Percentiles rank a stretch among this genome's conserved stretches.
Conservation (phyloP, 2,888 invertebrate species). For the Drosophila meridiana region DNA sequence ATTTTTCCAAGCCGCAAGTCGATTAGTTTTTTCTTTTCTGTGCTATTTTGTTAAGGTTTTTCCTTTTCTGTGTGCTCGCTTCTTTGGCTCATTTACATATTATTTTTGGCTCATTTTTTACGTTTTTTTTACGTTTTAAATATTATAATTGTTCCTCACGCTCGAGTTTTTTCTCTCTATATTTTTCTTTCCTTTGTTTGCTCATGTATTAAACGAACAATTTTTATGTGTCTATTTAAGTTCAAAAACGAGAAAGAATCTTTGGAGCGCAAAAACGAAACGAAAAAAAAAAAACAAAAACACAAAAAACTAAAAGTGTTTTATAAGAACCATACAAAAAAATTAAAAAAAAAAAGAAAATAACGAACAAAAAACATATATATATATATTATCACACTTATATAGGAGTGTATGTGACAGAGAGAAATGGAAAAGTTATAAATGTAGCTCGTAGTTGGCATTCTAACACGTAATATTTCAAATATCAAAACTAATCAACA, state of each 20-base stretch:
- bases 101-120: constrained; percentile 33
- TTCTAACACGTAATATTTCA: constrained; percentile 56
- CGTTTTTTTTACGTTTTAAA: constrained; percentile 10
- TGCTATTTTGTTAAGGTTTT: constrained; percentile 44
- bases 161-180: constrained; percentile 58
- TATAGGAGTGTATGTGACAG: constrained; percentile 41
- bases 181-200: constrained; percentile 46
- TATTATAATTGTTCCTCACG: constrained; percentile 66
- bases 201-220: constrained; percentile 57
- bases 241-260: constrained; percentile 37
- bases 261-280: constrained; percentile 44
- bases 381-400: constrained; percentile 38
- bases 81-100: constrained; percentile 42
- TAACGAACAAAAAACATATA: constrained; percentile 34
- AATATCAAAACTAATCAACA: constrained; percentile 63
- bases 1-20: constrained; percentile 44
- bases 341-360: constrained; percentile 36
- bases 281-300: constrained; percentile 20
- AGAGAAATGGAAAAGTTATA: constrained; percentile 42
- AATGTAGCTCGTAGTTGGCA: constrained; percentile 64
- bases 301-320: constrained; percentile 21
- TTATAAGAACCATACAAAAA: constrained; percentile 32
- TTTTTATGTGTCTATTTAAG: constrained; percentile 43
- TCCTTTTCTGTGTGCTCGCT: constrained; percentile 39
- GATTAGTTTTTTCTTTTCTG: constrained; percentile 31